Conservation (phyloP, 2,113 vertebrate genomes). For the Craseonycteris thonglongyai region DNA sequence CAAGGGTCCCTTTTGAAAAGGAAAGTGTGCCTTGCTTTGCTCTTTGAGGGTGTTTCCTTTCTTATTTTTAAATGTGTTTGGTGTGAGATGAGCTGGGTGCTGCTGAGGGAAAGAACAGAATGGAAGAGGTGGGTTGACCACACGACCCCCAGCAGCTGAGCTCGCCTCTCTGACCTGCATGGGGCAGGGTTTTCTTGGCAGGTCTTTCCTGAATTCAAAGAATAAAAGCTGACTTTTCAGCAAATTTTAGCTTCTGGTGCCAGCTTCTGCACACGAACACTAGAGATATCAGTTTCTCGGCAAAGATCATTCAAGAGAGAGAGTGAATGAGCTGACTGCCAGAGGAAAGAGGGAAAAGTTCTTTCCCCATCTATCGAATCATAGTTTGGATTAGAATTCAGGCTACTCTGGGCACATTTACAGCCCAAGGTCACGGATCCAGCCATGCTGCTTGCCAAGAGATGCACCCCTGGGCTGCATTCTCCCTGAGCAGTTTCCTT, state of each 20-base stretch:
- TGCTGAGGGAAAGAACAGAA: neutral
- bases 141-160: neutral
- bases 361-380: neutral
- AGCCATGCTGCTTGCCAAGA: neutral
- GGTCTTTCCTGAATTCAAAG: neutral
- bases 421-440: too few species aligned
- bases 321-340: neutral
- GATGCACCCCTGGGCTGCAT: too few species aligned
- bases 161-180: neutral
- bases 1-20: neutral
- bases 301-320: neutral
- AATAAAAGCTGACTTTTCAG: neutral
- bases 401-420: too few species aligned
- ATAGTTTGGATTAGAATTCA: neutral
- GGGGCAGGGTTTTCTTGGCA: neutral
- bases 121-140: neutral
- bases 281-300: neutral
- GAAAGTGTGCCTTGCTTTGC: neutral
- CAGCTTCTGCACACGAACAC: neutral
- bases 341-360: neutral
- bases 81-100: neutral
- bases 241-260: neutral
- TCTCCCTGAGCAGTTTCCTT: neutral
- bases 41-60: neutral
- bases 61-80: neutral